Base-by-base conservation (phyloP, 2,797 vertebrate species). In the Protonibea diacanthus region DNA sequence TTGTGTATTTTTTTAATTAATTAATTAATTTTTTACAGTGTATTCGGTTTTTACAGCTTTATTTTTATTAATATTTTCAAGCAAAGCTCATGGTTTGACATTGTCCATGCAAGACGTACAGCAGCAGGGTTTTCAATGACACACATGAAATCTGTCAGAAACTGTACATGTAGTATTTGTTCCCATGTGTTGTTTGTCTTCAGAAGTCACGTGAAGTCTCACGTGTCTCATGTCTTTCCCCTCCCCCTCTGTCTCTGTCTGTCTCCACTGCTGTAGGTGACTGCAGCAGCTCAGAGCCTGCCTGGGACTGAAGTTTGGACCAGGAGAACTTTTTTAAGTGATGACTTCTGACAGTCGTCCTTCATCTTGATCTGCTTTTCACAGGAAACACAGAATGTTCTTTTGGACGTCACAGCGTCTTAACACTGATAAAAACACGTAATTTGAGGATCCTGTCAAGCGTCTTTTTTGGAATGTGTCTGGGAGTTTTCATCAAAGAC, bases 191-290 rank as follows among this genome's bases (percentile, higher is more conserved):
- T 27, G 9, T 67, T 58, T 51, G 8, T 60, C 15, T 17, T 67
- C 5, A 42, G 20, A 14, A 61, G n/a, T 1, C 14, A 44, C 25
- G 23, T 53, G 21, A 42, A 3, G 12, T 38, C 38, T 51, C 21
- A 44, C 38, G 18, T 63, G 23, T 56, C 69, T 63, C 12, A 44
- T 44, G 2, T 38, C 7, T 55, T 0, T 49, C 8, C 21, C 18
- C 40, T 8, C 40, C 40, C 18, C 13, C 8, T 47, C 3, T 6
- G 1, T 20, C 6, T 81, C 3, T 25, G 18, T 67, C 23, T 81
- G 27, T 71, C 25, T 64, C 11, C 18, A 58, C 21, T 65, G 33
- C 58, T 74, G 42, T 27, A 80, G 82, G 70, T 29, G 52, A 56
- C 60, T 62, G 60, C 1, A 20, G 63, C 53, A 38, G 66, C 18